Base-by-base conservation (phyloP, 2,113 vertebrate species). In the Phocoena sinus region DNA sequence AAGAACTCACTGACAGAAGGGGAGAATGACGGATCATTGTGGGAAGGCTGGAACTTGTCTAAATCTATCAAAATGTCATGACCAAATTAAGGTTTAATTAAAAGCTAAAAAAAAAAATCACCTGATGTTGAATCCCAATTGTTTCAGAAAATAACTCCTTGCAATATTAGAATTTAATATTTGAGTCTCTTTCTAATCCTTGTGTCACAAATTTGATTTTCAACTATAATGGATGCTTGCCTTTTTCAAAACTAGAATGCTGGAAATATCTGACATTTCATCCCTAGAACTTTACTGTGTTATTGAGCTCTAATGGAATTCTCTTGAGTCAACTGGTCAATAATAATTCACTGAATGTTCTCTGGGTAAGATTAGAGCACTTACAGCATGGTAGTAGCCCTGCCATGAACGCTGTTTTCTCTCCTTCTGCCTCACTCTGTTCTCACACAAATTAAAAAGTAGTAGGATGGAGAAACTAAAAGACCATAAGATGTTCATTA, bases 61-160 rank as follows among this genome's bases (percentile, higher is more conserved):
- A 56, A 96, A 95, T 95, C 87, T 92, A 89, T 96, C 87, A 96
- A 96, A 97, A 95, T 97, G 92, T 94, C 95, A 95, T 93, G 65
- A 92, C 62, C 73, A 95, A 96, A 96, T 96, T 96, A 68, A 96
- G 68, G 23, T 86, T 86, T 94, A 98, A 94, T 97, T 96, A 96
- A 95, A 97, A 96, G 58, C 68, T 89, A 21, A 67, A 58, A 93
- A 93, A 93, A 41, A 81, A 89, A 44, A 53, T 62, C 44, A 74
- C 58, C 47, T 62, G 17, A 44, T 92, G 18, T 73, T 85, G 67
- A 95, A 92, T 89, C 26, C 31, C 73, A 95, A 38, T 47, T 80
- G 14, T 94, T 87, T 96, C 79, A 89, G 58, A 95, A 67, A 88
- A 67, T 67, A 70, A 71, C 44, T 89, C 53, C 68, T 93, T 87